Evolutionary conservation across 1,140 invertebrate genomes (phyloP), one percentile per base, ranked within the genome.

Genomic region (Ips nitidus): DNA sequence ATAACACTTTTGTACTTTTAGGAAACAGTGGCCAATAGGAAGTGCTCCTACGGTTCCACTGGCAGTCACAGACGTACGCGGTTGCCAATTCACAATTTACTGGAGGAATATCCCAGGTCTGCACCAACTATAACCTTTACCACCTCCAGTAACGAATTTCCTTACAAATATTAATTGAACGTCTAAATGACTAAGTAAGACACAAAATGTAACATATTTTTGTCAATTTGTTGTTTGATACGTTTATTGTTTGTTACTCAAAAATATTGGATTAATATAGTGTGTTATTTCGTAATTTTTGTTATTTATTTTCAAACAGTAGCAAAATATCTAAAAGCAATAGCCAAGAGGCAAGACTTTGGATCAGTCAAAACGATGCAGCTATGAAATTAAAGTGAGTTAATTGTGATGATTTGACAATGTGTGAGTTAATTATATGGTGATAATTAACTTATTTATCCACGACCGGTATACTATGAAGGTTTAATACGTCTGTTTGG

Each of bases 81-180:
- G 38, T 68, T 53, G 36, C 47, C 71, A 36, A 65, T 71, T 22
- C 73, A 70, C 53, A 68, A 56, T 55, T 60, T 62, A 45, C 39
- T 60, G 37, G 52, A 67, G 2, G 63, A 75, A 22, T 75, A 75
- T 72, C 76, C 76, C 36, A 63, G 74, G 68, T 78, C 76, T 6
- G 76, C 76, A 2, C 76, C 76, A 36, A 70, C 72, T 7, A 75
- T 78, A 8, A 76, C 74, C n/a, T 78, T 78, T 56, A 71, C 74
- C 2, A 64, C 58, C 36, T 45, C 55, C 38, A 53, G 55, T 42
- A 68, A 68, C 42, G 68, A 70, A 57, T 55, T 69, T 39, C 63
- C 59, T 3, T 53, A 61, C 39, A 68, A 68, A 60, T 68, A 52
- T 38, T 68, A 61, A 68, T 36, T 37, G 5, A 22, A 22, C 22